Base-by-base conservation (phyloP, 2,888 invertebrate species). In the Lobophora halterata region DNA sequence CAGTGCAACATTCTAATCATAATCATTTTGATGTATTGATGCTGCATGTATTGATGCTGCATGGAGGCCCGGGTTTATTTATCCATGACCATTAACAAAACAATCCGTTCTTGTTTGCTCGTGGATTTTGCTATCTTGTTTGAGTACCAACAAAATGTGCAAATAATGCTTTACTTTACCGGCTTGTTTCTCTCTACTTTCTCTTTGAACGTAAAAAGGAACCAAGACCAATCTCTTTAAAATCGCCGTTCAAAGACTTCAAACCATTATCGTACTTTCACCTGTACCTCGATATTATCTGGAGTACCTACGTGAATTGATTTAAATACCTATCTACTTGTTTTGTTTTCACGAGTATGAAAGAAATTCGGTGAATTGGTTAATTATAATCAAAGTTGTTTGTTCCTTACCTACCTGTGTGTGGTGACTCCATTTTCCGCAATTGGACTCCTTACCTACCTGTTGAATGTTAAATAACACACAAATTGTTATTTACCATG, bases 241-340 rank as follows among this genome's bases (percentile, higher is more conserved):
- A 52, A 47, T 36, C 38, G 46, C 39, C 24, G 23, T 32, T 27
- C 46, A 27, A n/a, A n/a, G n/a, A n/a, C n/a, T n/a, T n/a, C n/a
- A n/a, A n/a, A 46, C 60, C 42, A 49, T 58, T 59, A 55, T 58
- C 51, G 52, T 55, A 48, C 68, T 65, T 68, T 68, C 68, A 61
- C 65, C 49, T 60, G 38, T 49, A 43, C 42, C 43, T 45, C 40
- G 41, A 42, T 43, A 38, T 47, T 34, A 33, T 20, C 49, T 39
- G 38, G 46, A 46, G 46, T 49, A 32, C 45, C 48, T n/a, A n/a
- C n/a, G n/a, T 39, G 24, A 9, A 31, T 33, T n/a, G n/a, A 34
- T 29, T 36, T 29, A 37, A 39, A 28, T 20, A 23, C 16, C 31
- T 36, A 23, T 39, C 29, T 40, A 23, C 16, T 33, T 36, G 26